Percentiles rank a stretch among this genome's conserved stretches.
These are phyloP conservation scores for Tupiocoris notatus DNA, from an alignment of 2,888 invertebrate genomes.

Conservation along the genomic window DNA sequence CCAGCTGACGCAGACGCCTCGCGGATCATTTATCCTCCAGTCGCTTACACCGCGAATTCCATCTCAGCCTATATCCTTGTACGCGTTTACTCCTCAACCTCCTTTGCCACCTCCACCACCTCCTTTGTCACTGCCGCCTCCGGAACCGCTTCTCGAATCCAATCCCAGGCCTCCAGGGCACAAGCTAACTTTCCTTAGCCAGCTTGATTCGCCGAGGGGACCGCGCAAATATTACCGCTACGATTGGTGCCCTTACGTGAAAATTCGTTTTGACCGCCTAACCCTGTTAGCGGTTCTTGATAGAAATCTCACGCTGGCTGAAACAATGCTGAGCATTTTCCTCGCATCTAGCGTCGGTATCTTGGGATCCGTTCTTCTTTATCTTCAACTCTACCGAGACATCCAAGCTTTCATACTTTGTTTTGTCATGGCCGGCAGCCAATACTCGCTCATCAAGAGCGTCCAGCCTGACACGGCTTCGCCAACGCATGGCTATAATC, in stretches of 20 bases:
- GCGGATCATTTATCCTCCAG: conserved; percentile 45
- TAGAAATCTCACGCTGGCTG: conserved; percentile 78
- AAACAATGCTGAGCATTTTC: conserved; percentile 77
- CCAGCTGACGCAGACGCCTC: conserved; percentile 45
- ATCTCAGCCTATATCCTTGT: conserved; percentile 44
- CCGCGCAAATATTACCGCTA: conserved; percentile 49
- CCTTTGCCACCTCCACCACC: conserved; percentile 44
- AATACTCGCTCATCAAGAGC: conserved; percentile 94
- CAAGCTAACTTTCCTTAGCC: conserved; percentile 56
- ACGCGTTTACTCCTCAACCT: conserved; percentile 34
- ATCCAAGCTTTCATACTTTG: conserved; percentile 92
- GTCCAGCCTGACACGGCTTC: conserved; percentile 99
- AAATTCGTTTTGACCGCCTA: conserved; percentile 88
- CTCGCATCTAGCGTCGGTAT: conserved; percentile 82
- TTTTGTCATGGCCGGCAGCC: conserved; percentile 96
- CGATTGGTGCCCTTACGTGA: conserved; percentile 59
- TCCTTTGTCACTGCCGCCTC: conserved; percentile 13
- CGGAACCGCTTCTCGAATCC: conserved; percentile 19
- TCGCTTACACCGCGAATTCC: conserved; percentile 44
- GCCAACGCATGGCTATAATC: conserved; percentile 96
- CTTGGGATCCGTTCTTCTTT: conserved; percentile 78
- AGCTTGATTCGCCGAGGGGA: conserved; percentile 59
- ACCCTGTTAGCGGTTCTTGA: conserved; percentile 90
- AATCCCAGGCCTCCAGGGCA: conserved; percentile 1
- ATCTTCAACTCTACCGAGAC: conserved; percentile 84